Conservation (phyloP, 2,113 vertebrate species). For the Phalacrocorax carbo region DNA sequence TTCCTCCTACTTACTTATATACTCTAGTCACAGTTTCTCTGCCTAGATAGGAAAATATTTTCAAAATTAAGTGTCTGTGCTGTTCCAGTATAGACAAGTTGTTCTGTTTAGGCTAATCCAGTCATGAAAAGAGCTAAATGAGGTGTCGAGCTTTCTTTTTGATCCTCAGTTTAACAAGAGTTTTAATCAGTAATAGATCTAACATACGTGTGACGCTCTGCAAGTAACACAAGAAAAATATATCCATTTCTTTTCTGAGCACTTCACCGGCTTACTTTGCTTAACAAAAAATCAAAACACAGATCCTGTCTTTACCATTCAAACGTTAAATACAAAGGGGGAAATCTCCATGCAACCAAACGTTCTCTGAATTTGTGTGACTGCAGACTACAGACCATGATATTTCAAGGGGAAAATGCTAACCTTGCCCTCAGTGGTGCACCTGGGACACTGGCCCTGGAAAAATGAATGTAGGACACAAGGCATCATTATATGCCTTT, state of each 20-base stretch:
- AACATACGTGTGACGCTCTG: background rate
- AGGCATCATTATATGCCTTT: background rate
- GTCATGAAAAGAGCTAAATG: slow-evolving; percentile 61
- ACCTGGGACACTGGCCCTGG: background rate
- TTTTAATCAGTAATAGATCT: slow-evolving; percentile 74
- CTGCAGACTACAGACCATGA: background rate
- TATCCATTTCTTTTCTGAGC: slow-evolving; percentile 23
- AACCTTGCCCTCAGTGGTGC: background rate
- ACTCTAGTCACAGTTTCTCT: background rate
- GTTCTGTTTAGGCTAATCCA: slow-evolving; percentile 53
- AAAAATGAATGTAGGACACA: background rate
- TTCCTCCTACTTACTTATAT: background rate
- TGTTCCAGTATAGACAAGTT: background rate
- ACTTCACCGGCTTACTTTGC: slow-evolving; percentile 40
- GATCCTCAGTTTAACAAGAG: slow-evolving; percentile 62
- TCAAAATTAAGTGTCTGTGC: background rate
- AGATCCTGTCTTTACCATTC: slow-evolving; percentile 22
- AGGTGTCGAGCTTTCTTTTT: slow-evolving; percentile 59
- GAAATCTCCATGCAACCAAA: background rate
- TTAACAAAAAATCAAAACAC: slow-evolving; percentile 53
- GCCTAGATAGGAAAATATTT: background rate
- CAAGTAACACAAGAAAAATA: background rate
- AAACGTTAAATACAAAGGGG: background rate
- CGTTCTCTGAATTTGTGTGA: background rate
- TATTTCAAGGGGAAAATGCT: background rate